A percentile compares a stretch with the other conserved stretches of the same genome.
phyloP scores from a whole-genome alignment of 2,888 invertebrate genomes.

The Calameuta idolon region DNA sequence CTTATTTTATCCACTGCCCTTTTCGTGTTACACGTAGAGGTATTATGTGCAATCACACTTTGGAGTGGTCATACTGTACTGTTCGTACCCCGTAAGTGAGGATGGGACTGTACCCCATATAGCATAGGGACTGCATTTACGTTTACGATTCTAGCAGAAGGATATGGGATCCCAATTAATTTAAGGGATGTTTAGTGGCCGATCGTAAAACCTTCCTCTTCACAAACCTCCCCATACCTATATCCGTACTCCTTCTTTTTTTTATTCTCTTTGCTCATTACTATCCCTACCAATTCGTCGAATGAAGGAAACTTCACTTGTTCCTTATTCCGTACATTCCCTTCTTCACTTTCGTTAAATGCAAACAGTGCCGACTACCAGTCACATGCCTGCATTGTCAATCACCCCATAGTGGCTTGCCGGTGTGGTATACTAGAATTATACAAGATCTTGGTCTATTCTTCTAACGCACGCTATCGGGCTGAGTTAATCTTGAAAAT shows the following conservation, averaged over 20 bases:
- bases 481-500: neutral
- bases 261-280: neutral
- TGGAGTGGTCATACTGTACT: constrained; percentile 10
- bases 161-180: constrained; percentile 49
- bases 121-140: neutral
- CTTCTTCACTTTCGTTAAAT: neutral
- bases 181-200: constrained; percentile 45
- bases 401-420: neutral
- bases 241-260: neutral
- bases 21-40: neutral
- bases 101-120: neutral
- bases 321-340: neutral
- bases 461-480: neutral
- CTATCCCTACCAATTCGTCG: neutral
- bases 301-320: neutral
- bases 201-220: constrained; percentile 42
- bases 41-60: neutral
- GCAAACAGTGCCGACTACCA: neutral
- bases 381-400: neutral
- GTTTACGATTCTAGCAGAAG: constrained; percentile 7
- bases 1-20: neutral
- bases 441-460: neutral
- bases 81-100: neutral
- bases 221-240: neutral
- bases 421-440: neutral